Evolutionary conservation across 2,113 vertebrate genomes (phyloP), one percentile per base, ranked within the genome.

Genomic region (Raja brachyura): DNA sequence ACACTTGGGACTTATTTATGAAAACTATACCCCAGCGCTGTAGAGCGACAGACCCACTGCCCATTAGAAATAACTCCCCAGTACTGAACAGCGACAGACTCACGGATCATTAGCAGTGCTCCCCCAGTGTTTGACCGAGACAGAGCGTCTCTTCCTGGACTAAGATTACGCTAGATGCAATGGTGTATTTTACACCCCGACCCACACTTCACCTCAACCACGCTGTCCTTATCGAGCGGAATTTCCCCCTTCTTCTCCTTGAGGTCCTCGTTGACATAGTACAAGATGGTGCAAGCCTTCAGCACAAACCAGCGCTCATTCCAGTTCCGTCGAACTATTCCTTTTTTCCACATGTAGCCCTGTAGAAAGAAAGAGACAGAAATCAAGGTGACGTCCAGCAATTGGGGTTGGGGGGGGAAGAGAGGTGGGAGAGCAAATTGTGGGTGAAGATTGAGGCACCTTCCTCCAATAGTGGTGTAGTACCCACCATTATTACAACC

Each of bases 331-430:
- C 96, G 95, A 66, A 97, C 93, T 10, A 97, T 96, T 0, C 97
- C 97, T 93, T 97, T 97, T 93, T 97, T 97, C 95, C 96, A 96
- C 96, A 97, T 96, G 93, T 97, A 97, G 83, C 97, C 97, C 97
- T 97, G 93, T 10, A 33, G 76, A 31, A 18, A 70, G 33, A 48
- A 14, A 8, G 13, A 25, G 14, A 63, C 14, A 68, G 86, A 20
- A 48, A 31, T 20, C 20, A 74, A 20, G 14, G 39, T 63, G 28
- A 18, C 13, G 28, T 86, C 56, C 61, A 63, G 5, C 83, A 85
- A 61, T 59, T 14, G 2, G 56, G 79, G 83, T 11, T 4, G 5
- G 11, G 81, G 5, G 28, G 61, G 56, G 39, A 3, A 48, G 39
- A 48, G 39, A 48, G 39, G 39, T 48, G 39, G 39, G 39, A 3